Evolutionary conservation across 2,888 invertebrate genomes (phyloP).

Genomic region (Aleiodes alternator): DNA sequence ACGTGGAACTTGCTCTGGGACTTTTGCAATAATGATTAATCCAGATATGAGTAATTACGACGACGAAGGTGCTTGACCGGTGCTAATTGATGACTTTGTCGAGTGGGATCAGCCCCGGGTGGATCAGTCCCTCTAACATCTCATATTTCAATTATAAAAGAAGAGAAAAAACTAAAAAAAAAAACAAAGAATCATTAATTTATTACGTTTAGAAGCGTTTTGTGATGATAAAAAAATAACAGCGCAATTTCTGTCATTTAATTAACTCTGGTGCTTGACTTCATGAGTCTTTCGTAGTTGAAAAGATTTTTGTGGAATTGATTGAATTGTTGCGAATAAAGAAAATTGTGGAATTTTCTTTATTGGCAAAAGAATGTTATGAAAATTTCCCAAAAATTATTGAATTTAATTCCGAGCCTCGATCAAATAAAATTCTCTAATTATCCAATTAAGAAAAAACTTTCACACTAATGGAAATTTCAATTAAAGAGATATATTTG

Average conservation of each 20-base stretch:
- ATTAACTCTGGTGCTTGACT: conserved; percentile 5
- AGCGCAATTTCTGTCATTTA: conserved; percentile 1
- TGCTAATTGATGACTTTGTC: conserved; percentile 95
- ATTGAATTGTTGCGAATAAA: neutral
- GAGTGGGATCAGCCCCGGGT: conserved; percentile 84
- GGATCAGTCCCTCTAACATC: conserved; percentile 72
- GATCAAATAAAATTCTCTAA: no score
- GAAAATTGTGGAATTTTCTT: no score
- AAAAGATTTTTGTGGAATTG: neutral
- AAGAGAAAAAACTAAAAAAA: conserved; percentile 24
- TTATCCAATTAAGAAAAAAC: neutral
- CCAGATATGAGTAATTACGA: conserved; percentile 98
- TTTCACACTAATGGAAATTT: no score
- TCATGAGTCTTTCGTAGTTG: conserved; percentile 11
- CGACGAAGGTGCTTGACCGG: conserved; percentile 99
- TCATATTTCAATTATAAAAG: conserved; percentile 43
- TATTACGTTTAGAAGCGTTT: conserved; percentile 16
- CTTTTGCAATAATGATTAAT: conserved; percentile 95
- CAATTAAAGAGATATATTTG: neutral
- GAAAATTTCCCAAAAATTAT: no score
- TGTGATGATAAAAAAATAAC: conserved; percentile 8
- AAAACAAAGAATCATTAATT: conserved; percentile 33
- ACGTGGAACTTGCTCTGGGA: conserved; percentile 98
- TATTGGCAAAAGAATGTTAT: no score
- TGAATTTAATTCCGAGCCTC: no score